Percentiles rank a stretch among this genome's conserved stretches.
Evolutionary conservation across 2,113 vertebrate species (phyloP).

Genomic region (Lonchura striata): DNA sequence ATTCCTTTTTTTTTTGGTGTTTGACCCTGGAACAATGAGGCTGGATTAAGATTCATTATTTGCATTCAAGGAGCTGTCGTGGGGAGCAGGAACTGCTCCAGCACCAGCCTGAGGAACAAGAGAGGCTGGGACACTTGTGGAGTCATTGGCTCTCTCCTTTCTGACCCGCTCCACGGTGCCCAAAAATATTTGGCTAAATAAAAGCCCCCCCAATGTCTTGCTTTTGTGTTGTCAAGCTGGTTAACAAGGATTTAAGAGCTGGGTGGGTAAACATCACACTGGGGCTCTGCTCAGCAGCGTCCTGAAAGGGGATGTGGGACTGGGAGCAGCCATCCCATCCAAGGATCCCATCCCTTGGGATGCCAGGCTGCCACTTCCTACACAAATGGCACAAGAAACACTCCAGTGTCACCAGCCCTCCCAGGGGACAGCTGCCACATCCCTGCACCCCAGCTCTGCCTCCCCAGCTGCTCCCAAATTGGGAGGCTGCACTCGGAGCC

Average conservation of each 20-base stretch:
- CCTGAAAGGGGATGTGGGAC: neutral
- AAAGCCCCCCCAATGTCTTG: neutral
- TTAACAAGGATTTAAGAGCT: neutral
- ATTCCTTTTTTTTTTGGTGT: neutral
- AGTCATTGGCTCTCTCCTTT: neutral
- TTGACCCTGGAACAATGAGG: neutral
- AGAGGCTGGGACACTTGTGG: neutral
- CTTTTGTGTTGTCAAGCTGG: neutral
- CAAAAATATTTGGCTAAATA: neutral
- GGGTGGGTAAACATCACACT: neutral
- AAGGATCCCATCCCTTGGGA: fast-evolving
- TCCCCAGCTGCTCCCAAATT: fast-evolving
- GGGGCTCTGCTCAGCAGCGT: neutral
- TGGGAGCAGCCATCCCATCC: neutral
- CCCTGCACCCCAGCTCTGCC: neutral
- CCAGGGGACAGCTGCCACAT: neutral
- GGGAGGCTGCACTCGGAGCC: neutral
- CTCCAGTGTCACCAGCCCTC: fast-evolving
- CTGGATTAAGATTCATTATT: conserved; percentile 10
- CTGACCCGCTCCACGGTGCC: neutral
- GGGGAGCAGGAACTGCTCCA: neutral
- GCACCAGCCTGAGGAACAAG: neutral
- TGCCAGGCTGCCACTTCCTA: fast-evolving
- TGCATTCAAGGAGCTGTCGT: neutral
- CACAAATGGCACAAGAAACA: fast-evolving